phyloP scores from a whole-genome alignment of 1,140 invertebrate species.

The Drosophila sproati region DNA sequence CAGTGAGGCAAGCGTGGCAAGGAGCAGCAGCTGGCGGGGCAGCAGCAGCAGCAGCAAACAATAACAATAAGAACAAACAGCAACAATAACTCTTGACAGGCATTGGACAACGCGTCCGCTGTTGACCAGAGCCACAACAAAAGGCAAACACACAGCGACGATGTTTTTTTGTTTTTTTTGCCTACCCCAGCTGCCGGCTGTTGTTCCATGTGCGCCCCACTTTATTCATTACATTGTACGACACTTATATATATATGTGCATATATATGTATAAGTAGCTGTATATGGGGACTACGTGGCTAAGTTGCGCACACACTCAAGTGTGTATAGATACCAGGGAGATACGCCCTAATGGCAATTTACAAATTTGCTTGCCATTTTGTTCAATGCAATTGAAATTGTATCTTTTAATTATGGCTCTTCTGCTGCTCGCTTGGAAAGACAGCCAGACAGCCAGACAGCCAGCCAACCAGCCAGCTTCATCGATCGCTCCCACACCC shows the following conservation, averaged over 20 bases:
- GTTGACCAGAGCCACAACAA: conserved; percentile 52
- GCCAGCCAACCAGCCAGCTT: background rate
- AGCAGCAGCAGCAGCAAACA: conserved; percentile 21
- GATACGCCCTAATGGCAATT: conserved; percentile 53
- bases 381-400: conserved; percentile 38
- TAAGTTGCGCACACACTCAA: conserved; percentile 36
- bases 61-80: conserved; percentile 43
- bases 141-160: conserved; percentile 9
- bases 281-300: conserved; percentile 30
- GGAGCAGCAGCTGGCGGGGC: background rate
- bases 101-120: conserved; percentile 55
- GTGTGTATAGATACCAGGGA: conserved; percentile 49
- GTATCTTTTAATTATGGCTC: conserved; percentile 67
- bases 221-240: conserved; percentile 59
- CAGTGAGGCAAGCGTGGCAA: conserved; percentile 6
- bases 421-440: conserved; percentile 24
- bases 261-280: background rate
- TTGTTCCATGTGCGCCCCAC: conserved; percentile 40
- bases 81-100: conserved; percentile 60
- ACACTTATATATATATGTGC: conserved; percentile 8
- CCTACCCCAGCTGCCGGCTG: conserved; percentile 26
- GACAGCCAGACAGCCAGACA: background rate
- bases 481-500: conserved; percentile 29
- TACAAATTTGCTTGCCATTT: conserved; percentile 57
- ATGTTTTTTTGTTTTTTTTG: background rate